phyloP scores from a whole-genome alignment of 1,140 invertebrate genomes.

The Galendromus occidentalis region DNA sequence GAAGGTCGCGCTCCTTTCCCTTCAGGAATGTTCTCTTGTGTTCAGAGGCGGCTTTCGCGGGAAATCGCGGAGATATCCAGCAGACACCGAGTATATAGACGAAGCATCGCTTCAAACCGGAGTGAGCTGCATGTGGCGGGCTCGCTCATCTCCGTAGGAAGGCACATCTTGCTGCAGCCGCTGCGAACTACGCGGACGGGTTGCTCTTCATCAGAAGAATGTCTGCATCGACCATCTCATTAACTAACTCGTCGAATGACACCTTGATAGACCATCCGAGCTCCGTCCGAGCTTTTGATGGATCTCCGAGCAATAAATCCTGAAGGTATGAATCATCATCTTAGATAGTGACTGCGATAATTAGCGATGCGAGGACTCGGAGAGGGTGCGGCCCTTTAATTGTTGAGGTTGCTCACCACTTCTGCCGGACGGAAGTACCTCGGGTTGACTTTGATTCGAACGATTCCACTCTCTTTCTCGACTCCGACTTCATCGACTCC shows the following conservation, averaged over 20 bases:
- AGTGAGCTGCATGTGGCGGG: too few species aligned
- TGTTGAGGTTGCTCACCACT: conserved; percentile 47
- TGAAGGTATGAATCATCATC: conserved; percentile 30
- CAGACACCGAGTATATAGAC: too few species aligned
- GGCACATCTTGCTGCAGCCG: too few species aligned
- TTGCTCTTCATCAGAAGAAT: conserved; percentile 74
- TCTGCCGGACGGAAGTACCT: conserved; percentile 94
- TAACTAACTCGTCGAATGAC: conserved; percentile 62
- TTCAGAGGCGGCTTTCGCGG: too few species aligned
- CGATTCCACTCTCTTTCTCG: conserved; percentile 51
- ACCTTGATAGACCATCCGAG: conserved; percentile 73
- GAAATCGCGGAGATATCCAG: too few species aligned
- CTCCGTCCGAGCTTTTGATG: conserved; percentile 62
- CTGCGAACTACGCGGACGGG: conserved; percentile 46
- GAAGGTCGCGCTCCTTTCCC: too few species aligned
- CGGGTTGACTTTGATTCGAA: conserved; percentile 75
- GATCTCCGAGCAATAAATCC: conserved; percentile 72
- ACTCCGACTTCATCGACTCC: conserved; percentile 68
- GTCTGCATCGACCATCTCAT: conserved; percentile 90
- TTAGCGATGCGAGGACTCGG: not conserved
- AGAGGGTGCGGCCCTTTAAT: too few species aligned
- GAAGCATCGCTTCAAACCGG: too few species aligned
- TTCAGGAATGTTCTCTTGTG: too few species aligned
- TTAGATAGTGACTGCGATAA: too few species aligned
- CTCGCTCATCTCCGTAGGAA: too few species aligned